Conservation (phyloP, 2,797 vertebrate species). For the Lacerta bilineata region DNA sequence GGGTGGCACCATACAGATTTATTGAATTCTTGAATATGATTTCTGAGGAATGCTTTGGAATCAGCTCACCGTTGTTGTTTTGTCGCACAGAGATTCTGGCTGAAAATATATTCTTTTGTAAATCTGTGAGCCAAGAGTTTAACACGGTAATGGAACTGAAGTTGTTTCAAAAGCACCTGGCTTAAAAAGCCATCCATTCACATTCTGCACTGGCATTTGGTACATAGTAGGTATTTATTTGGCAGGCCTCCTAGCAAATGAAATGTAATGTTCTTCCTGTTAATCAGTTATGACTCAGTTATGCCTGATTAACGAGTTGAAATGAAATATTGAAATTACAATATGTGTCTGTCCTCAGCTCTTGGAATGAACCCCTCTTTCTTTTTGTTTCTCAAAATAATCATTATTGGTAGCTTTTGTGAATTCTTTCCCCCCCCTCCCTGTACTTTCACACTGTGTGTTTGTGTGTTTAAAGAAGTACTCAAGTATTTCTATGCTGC, state of each 20-base stretch:
- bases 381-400: neutral
- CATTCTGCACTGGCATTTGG: constrained; percentile 16
- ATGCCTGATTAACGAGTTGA: constrained; percentile 15
- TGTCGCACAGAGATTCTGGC: neutral
- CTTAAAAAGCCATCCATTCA: constrained; percentile 30
- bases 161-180: neutral
- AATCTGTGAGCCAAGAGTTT: constrained; percentile 17
- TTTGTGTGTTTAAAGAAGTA: too few relatives aligned
- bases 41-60: neutral
- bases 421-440: too few relatives aligned
- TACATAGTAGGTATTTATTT: constrained; percentile 19
- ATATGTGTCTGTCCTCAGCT: neutral
- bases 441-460: neutral
- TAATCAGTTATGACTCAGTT: constrained; percentile 37
- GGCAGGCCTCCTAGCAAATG: neutral
- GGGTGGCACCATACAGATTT: neutral
- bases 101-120: neutral
- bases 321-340: constrained; percentile 25
- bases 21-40: neutral
- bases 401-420: constrained; percentile 26
- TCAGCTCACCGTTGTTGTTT: neutral
- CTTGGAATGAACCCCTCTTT: constrained; percentile 32
- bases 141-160: neutral
- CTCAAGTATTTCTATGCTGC: too few relatives aligned
- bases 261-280: constrained; percentile 37